Evolutionary conservation across 2,113 vertebrate species (phyloP).

Genomic region (Cynoglossus semilaevis): DNA sequence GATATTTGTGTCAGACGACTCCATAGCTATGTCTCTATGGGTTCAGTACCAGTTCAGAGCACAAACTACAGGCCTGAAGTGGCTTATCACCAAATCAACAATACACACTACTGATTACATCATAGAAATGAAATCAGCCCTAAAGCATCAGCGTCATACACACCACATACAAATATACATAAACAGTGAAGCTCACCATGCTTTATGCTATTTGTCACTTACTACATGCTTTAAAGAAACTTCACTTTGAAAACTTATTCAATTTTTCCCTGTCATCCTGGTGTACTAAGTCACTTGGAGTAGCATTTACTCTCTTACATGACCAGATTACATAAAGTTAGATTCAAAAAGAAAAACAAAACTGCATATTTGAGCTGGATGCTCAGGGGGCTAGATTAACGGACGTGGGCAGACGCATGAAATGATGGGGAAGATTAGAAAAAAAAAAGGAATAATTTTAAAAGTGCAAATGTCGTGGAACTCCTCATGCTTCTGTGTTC

Average conservation of each 20-base stretch:
- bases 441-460: constrained; percentile 64
- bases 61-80: constrained; percentile 60
- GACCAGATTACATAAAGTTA: constrained; percentile 8
- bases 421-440: constrained; percentile 12
- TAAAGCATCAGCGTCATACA: constrained; percentile 3
- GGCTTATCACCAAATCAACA: constrained; percentile 63
- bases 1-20: constrained; percentile 72
- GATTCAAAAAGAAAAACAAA: constrained; percentile 1
- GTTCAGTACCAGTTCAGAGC: constrained; percentile 65
- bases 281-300: constrained; percentile 10
- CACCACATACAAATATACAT: constrained; percentile 9
- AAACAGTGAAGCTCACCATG: background rate
- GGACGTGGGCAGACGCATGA: constrained; percentile 12
- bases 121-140: constrained; percentile 58
- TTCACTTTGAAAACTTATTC: too few relatives aligned
- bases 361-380: constrained; percentile 19
- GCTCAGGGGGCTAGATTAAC: constrained; percentile 15
- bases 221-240: background rate
- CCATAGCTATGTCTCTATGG: constrained; percentile 65
- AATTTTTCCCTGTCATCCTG: background rate
- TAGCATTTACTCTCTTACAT: background rate
- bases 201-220: background rate
- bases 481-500: constrained; percentile 50
- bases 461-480: constrained; percentile 77
- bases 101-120: constrained; percentile 67